Evolutionary conservation across 2,888 invertebrate genomes (phyloP), one percentile per base, ranked within the genome.

Genomic region (Ptychoptera albimana): DNA sequence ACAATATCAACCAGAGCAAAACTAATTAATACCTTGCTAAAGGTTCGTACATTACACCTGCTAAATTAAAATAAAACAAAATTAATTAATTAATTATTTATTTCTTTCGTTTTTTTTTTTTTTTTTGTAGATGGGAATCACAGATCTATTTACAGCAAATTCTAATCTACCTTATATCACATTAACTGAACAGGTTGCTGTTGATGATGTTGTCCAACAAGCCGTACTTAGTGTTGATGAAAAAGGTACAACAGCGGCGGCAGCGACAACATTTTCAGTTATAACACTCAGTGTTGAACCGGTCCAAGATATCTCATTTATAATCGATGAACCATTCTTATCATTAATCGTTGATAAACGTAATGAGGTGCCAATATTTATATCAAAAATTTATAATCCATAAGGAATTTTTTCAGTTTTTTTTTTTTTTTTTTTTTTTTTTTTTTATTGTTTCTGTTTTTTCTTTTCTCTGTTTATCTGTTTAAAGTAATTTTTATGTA

Each of bases 211-310:
- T 1, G 45, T 70, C 2, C 73, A 74, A 52, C 67, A 70, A 13
- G 70, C 72, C 1, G 56, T 61, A 13, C 51, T 74, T n/a, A 63
- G 68, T 1, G 67, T 74, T 1, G 71, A 74, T 39, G 72, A 74
- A 48, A 54, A 64, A 41, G 73, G 73, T 10, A 68, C 67, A 1
- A 59, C 63, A 2, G 73, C 72, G 1, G 61, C 70, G 0, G 71
- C 70, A 1, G 67, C 68, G 0, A 65, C 69, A 1, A 56, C 63
- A 0, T 61, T 70, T 23, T 59, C 64, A 4, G 70, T 66, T 1
- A 66, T 72, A 1, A 70, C 72, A 1, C 52, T 73, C 5, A 70
- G 70, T 1, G 64, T 66, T 30, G 63, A 66, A n/a, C 39, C 48
- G 8, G 49, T 46, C 37, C 59, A 65, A 2, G 50, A 61, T 7